These are phyloP conservation scores for Drosophila mimetica DNA, from an alignment of 2,888 invertebrate genomes.

Conservation along the genomic window DNA sequence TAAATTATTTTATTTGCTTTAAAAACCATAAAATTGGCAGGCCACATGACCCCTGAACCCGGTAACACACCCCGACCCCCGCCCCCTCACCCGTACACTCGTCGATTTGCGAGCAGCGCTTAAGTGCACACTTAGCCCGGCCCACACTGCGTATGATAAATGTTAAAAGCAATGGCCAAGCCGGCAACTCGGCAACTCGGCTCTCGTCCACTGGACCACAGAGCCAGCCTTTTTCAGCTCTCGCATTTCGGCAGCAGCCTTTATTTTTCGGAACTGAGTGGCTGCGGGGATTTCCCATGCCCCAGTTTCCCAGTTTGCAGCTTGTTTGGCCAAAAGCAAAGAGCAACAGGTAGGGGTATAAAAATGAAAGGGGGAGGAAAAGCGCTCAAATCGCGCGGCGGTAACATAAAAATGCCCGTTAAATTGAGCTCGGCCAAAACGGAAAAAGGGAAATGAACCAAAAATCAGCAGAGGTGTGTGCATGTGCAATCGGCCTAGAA, in stretches of 20 bases:
- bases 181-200: constrained; percentile 9
- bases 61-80: constrained; percentile 1
- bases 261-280: neutral
- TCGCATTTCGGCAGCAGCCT: neutral
- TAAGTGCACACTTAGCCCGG: constrained; percentile 51
- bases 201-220: constrained; percentile 19
- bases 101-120: constrained; percentile 28
- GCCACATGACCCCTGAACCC: neutral
- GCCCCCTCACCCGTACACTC: too few relatives aligned
- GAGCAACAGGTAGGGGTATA: constrained; percentile 28
- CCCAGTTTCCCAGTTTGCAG: constrained; percentile 5
- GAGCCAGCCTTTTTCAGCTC: constrained; percentile 23
- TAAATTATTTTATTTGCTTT: constrained; percentile 56
- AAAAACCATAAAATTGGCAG: constrained; percentile 47
- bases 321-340: neutral
- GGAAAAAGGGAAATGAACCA: neutral
- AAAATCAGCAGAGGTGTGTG: neutral
- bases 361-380: constrained; percentile 3
- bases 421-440: constrained; percentile 15
- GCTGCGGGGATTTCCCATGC: neutral
- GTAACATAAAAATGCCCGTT: constrained; percentile 37
- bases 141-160: constrained; percentile 52
- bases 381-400: constrained; percentile 23
- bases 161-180: constrained; percentile 50
- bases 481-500: constrained; percentile 10